Conservation (phyloP, 37 sponge, comb jelly and placozoan genomes). For the Aphrocallistes beatrix region DNA sequence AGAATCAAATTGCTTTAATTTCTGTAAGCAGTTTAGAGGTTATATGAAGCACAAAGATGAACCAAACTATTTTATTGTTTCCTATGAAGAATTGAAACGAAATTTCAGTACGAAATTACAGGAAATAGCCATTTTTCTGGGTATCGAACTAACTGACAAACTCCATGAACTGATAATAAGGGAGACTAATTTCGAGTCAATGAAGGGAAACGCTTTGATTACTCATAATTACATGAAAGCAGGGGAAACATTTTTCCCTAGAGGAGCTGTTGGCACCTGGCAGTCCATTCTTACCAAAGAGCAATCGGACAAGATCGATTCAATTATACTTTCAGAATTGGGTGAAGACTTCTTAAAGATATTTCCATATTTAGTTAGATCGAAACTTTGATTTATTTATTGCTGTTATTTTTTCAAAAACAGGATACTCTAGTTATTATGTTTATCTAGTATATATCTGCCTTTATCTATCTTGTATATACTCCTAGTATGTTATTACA, state of each 20-base stretch:
- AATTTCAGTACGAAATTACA: neutral
- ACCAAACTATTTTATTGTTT: neutral
- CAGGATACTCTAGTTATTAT: too few species aligned
- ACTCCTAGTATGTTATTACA: too few species aligned
- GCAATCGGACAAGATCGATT: neutral
- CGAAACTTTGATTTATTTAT: too few species aligned
- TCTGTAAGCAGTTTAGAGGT: neutral
- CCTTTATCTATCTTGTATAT: too few species aligned
- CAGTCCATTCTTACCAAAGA: neutral
- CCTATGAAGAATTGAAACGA: neutral
- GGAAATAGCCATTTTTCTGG: neutral
- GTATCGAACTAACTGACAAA: neutral
- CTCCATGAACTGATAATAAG: neutral
- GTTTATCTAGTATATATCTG: too few species aligned
- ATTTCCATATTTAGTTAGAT: too few species aligned
- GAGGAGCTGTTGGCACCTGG: neutral
- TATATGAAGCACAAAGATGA: neutral
- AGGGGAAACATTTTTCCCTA: neutral
- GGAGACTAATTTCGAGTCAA: neutral
- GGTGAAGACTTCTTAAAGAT: neutral
- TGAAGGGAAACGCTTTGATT: neutral
- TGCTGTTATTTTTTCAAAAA: too few species aligned
- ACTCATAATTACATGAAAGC: neutral
- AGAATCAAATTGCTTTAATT: neutral
- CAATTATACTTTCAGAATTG: neutral